Percentiles rank a stretch among this genome's conserved stretches.
These are phyloP conservation scores for Dermochelys coriacea DNA, from an alignment of 2,797 vertebrate genomes.

Conservation along the genomic window DNA sequence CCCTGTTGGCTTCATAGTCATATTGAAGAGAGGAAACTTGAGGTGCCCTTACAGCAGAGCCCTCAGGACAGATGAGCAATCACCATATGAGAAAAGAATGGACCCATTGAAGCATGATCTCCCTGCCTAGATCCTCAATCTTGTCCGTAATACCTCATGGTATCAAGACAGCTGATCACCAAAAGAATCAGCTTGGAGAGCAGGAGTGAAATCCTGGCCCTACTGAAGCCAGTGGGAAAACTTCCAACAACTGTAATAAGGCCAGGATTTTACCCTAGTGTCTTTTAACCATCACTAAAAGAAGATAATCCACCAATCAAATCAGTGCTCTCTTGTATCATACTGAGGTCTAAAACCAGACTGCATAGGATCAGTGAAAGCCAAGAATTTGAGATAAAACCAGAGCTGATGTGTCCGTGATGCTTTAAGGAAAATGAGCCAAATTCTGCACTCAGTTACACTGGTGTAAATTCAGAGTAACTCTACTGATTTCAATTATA, in stretches of 20 bases:
- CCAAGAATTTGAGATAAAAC: neutral
- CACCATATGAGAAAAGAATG: neutral
- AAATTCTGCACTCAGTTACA: neutral
- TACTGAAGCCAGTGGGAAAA: neutral
- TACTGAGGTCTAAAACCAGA: neutral
- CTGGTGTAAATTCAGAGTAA: neutral
- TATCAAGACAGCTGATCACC: neutral
- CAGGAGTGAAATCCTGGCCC: neutral
- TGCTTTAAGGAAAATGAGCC: neutral
- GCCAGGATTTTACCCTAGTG: neutral
- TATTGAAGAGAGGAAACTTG: neutral
- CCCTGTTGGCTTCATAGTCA: neutral
- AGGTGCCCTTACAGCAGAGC: neutral
- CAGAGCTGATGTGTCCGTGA: neutral
- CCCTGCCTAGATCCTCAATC: neutral
- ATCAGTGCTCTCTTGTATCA: neutral
- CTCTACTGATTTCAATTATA: neutral
- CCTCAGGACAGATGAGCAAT: neutral
- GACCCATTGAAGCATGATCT: neutral
- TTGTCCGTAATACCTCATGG: rapidly evolving
- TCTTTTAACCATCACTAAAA: neutral
- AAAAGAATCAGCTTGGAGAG: neutral
- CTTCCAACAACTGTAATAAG: neutral
- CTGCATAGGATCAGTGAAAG: neutral
- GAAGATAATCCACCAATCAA: neutral